Base-by-base conservation (phyloP, 2,888 invertebrate genomes). In the Shargacucullia verbasci region DNA sequence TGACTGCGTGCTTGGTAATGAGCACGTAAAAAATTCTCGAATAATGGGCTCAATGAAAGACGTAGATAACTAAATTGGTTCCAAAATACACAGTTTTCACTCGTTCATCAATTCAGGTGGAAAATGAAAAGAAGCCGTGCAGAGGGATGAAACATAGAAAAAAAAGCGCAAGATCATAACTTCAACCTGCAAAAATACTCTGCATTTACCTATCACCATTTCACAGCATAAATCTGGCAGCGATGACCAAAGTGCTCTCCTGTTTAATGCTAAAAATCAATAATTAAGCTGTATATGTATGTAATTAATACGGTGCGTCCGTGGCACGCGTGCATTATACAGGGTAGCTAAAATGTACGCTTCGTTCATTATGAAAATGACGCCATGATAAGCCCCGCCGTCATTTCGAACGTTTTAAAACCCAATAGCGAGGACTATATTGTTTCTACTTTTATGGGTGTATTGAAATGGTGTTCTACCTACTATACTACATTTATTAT, bases 261-360 rank as follows among this genome's bases (percentile, higher is more conserved):
- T 86, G 84, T 89, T 91, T 88, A 90, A 91, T 89, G 80, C 88
- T 88, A 91, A 93, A 93, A 93, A 93, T 93, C 93, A 92, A 93
- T 93, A 93, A 92, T 92, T 90, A 92, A 92, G 82, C 89, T 64
- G 47, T 64, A 59, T 67, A 85, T 87, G 89, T 89, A 89, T 89
- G 91, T 92, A 92, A 92, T 93, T 92, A 93, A 93, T 91, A 90
- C 29, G 8, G 76, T 83, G 80, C 69, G 65, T 68, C 79, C 78
- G 81, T 81, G 70, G 80, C 70, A 65, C 38, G 77, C 81, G 65
- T 87, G 83, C 85, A 87, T 89, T 90, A 91, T 88, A 84, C 76
- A 87, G 78, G 81, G 80, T 79, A 69, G 81, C 84, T 86, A 85
- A 86, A 74, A 73, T 73, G 71, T 64, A 69, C 69, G 74, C 52